Evolutionary conservation across 2,797 vertebrate species (phyloP).

Genomic region (Paedocypris micromegethes): DNA sequence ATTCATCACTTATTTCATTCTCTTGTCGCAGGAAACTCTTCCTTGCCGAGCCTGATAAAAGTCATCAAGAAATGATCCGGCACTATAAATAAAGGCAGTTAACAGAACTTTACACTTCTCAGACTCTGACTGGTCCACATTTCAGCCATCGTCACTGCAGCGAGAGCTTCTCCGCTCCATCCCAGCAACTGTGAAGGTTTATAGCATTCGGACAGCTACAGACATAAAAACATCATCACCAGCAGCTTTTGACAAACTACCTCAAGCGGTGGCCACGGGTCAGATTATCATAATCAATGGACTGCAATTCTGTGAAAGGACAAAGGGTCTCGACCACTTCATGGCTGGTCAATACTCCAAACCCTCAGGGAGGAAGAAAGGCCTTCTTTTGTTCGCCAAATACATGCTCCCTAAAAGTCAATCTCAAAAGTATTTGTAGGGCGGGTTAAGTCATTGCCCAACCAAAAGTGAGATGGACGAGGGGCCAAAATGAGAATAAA

Average conservation of each 20-base stretch:
- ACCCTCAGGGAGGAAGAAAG: conserved; percentile 7
- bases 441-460: conserved; percentile 11
- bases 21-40: conserved; percentile 9
- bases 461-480: conserved; percentile 15
- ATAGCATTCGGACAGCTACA: neutral
- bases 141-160: conserved; percentile 14
- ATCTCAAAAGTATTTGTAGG: conserved; percentile 26
- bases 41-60: conserved; percentile 29
- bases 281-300: conserved; percentile 51
- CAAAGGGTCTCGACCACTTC: conserved; percentile 17
- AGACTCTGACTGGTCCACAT: conserved; percentile 11
- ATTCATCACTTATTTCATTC: conserved; percentile 24
- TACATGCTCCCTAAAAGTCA: conserved; percentile 38
- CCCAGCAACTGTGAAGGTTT: conserved; percentile 18
- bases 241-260: conserved; percentile 43
- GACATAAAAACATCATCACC: conserved; percentile 24
- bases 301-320: conserved; percentile 32
- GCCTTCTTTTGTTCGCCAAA: conserved; percentile 31
- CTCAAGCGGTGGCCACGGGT: conserved; percentile 6
- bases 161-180: neutral
- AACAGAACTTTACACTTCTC: conserved; percentile 36
- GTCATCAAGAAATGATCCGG: conserved; percentile 10
- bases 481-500: neutral
- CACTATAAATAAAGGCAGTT: conserved; percentile 15
- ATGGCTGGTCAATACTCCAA: conserved; percentile 33